These are phyloP conservation scores for Cryptophagus acutangulus DNA, from an alignment of 2,888 invertebrate species.

Conservation along the genomic window DNA sequence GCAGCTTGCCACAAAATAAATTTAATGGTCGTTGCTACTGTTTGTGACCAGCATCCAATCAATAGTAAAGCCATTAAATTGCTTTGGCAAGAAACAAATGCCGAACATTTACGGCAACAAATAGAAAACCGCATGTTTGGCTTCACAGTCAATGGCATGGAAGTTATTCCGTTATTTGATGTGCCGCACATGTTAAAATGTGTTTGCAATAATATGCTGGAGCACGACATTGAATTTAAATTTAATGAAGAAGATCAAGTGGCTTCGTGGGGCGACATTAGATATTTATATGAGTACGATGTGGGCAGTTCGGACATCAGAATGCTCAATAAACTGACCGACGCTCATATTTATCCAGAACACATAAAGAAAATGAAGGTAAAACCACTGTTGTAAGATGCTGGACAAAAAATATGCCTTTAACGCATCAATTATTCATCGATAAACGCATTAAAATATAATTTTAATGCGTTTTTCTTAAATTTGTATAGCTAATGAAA, in stretches of 20 bases:
- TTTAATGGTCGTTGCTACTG: background rate
- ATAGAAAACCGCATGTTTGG: background rate
- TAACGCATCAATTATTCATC: too few species aligned
- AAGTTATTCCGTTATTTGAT: background rate
- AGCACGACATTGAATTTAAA: background rate
- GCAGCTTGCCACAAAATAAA: background rate
- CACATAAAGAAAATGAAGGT: slow-evolving; percentile 23
- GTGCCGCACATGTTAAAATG: background rate
- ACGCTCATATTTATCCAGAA: slow-evolving; percentile 16
- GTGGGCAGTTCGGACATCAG: slow-evolving; percentile 7
- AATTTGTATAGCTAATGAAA: too few species aligned
- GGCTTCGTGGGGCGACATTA: slow-evolving; percentile 20
- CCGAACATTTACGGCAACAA: background rate
- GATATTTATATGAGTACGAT: slow-evolving; percentile 11
- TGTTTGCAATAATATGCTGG: slow-evolving; percentile 1
- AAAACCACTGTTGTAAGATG: too few species aligned
- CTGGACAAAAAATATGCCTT: too few species aligned
- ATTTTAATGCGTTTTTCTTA: too few species aligned
- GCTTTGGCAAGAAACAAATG: background rate
- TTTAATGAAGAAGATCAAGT: slow-evolving; percentile 11
- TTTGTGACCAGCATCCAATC: background rate
- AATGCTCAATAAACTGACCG: slow-evolving; percentile 18
- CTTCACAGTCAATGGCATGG: background rate
- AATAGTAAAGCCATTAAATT: background rate
- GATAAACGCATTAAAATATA: too few species aligned